phyloP scores from a whole-genome alignment of 2,797 vertebrate species.

The Crypturellus tataupa region DNA sequence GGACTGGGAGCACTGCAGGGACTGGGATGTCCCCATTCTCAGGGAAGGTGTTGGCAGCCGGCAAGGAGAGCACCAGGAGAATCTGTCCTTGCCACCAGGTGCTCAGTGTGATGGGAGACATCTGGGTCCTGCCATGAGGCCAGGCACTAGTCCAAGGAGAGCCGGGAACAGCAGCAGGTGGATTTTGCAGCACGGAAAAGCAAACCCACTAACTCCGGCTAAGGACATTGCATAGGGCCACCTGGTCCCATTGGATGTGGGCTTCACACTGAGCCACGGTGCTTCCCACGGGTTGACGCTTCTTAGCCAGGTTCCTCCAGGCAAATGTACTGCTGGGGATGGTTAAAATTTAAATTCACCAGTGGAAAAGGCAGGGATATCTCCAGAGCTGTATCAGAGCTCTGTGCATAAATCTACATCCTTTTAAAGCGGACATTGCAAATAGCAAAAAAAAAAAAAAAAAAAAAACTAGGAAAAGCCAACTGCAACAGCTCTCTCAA shows the following conservation, averaged over 20 bases:
- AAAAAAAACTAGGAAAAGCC: neutral
- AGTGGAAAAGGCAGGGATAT: neutral
- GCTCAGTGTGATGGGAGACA: neutral
- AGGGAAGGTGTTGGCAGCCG: neutral
- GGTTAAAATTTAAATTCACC: rapidly evolving
- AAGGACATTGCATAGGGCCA: neutral
- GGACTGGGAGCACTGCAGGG: neutral
- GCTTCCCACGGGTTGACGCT: neutral
- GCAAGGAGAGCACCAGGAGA: neutral
- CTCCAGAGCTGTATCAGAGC: rapidly evolving
- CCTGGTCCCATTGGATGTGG: rapidly evolving
- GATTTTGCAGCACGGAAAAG: neutral
- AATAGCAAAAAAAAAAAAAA: neutral
- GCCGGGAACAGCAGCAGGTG: neutral
- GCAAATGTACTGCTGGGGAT: neutral
- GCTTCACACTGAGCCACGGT: rapidly evolving
- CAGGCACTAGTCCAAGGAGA: neutral
- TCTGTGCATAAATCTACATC: rapidly evolving
- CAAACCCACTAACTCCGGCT: neutral
- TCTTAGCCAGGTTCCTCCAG: neutral
- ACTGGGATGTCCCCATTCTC: neutral
- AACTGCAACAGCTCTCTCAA: neutral
- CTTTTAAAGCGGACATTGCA: neutral
- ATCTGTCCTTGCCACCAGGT: neutral
- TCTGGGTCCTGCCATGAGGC: rapidly evolving